Percentiles rank a stretch among this genome's conserved stretches.
Evolutionary conservation across 2,113 vertebrate species (phyloP).

Genomic region (Boleophthalmus pectinirostris): DNA sequence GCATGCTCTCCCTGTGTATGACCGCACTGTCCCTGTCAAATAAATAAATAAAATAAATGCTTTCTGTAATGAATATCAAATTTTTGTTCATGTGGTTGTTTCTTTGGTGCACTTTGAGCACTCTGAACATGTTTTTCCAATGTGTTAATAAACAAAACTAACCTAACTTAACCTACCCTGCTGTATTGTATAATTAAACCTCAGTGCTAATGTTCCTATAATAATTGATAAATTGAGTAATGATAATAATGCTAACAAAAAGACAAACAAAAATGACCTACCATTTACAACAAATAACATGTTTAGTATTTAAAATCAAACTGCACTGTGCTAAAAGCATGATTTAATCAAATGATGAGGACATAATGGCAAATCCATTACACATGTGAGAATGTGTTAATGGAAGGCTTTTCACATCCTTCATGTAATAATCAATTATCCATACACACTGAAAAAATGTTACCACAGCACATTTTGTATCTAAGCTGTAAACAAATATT

Average conservation of each 20-base stretch:
- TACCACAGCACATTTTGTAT: not conserved
- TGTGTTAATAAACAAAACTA: too few relatives aligned
- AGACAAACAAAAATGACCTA: not conserved
- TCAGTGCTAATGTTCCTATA: not conserved
- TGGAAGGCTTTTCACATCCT: not conserved
- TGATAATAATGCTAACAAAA: not conserved
- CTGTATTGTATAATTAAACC: not conserved
- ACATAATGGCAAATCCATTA: not conserved
- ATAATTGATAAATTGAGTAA: not conserved
- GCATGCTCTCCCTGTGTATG: too few relatives aligned
- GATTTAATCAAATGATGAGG: not conserved
- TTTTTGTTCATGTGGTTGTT: too few relatives aligned
- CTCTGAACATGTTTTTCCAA: too few relatives aligned
- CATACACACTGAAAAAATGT: not conserved
- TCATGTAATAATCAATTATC: not conserved
- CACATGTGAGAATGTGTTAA: not conserved
- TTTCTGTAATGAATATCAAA: too few relatives aligned
- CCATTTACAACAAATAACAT: not conserved
- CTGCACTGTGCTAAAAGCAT: not conserved
- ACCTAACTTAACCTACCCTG: too few relatives aligned
- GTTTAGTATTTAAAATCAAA: not conserved
- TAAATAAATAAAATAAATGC: too few relatives aligned
- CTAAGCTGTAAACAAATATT: not conserved
- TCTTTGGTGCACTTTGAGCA: too few relatives aligned
- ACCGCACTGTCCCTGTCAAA: too few relatives aligned